Evolutionary conservation across 1,140 invertebrate species (phyloP).

Genomic region (Halictus rubicundus): DNA sequence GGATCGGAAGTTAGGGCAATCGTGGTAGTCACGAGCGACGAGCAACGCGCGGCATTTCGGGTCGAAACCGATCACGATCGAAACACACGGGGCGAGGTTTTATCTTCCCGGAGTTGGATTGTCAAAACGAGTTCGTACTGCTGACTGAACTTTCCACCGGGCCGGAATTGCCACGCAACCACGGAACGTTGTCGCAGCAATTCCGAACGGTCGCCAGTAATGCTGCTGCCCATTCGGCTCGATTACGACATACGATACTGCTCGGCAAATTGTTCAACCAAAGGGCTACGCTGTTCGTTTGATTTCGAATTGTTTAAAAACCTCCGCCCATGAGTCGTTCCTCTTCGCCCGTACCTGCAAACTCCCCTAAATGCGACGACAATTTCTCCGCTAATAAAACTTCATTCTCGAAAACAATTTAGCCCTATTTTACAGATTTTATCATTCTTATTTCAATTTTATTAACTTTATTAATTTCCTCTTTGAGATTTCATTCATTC

Average conservation of each 20-base stretch:
- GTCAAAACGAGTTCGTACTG: slow-evolving; percentile 50
- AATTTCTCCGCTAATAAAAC: no score
- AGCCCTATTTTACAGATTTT: no score
- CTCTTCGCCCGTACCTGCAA: not conserved
- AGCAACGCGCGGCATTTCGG: not conserved
- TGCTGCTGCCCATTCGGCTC: slow-evolving; percentile 18
- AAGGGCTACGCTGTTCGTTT: slow-evolving; percentile 3
- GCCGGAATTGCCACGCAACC: slow-evolving; percentile 35
- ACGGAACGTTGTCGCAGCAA: slow-evolving; percentile 52
- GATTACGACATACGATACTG: slow-evolving; percentile 45
- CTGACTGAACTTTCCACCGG: slow-evolving; percentile 42
- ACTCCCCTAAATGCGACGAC: no score
- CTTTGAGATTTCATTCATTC: no score
- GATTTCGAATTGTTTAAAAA: slow-evolving; percentile 35
- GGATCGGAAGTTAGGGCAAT: not conserved
- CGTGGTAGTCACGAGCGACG: not conserved
- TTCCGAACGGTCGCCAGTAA: slow-evolving; percentile 34
- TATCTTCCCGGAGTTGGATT: slow-evolving; percentile 36
- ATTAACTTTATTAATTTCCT: no score
- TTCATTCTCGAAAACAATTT: no score
- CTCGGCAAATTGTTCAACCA: slow-evolving; percentile 32
- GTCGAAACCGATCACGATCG: slow-evolving; percentile 5
- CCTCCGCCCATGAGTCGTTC: not conserved
- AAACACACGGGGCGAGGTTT: not conserved
- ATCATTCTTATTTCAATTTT: no score